These are phyloP conservation scores for Mimachlamys varia DNA, from an alignment of 2,888 invertebrate species.

Conservation along the genomic window DNA sequence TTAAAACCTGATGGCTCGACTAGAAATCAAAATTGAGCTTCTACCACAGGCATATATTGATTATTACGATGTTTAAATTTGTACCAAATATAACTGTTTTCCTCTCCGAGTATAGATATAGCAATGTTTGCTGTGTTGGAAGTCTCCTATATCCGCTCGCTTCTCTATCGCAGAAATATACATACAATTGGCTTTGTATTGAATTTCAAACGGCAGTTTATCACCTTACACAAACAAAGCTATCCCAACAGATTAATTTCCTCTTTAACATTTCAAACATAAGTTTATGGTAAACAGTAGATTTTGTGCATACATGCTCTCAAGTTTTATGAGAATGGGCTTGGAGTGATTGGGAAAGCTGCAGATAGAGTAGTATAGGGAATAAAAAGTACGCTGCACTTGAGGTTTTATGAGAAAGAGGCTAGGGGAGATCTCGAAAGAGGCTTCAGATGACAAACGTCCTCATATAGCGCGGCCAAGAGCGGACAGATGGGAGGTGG, in stretches of 20 bases:
- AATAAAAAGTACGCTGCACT: background rate
- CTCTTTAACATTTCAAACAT: slow-evolving; percentile 28
- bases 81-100: background rate
- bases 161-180: background rate
- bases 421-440: background rate
- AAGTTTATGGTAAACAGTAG: slow-evolving; percentile 24
- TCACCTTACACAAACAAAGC: background rate
- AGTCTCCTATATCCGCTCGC: background rate
- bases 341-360: background rate
- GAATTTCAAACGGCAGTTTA: slow-evolving; percentile 8
- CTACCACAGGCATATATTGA: background rate
- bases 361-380: background rate
- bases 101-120: background rate
- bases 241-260: slow-evolving; percentile 22
- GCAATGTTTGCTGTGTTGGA: background rate
- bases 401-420: slow-evolving; percentile 5
- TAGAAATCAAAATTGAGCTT: background rate
- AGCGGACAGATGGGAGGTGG: slow-evolving; percentile 7
- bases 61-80: background rate
- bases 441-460: slow-evolving; percentile 24
- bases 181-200: background rate
- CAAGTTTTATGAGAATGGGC: background rate
- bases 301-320: background rate
- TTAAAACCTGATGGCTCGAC: background rate
- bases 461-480: background rate